A percentile compares a stretch with the other conserved stretches of the same genome.
Conservation (phyloP, 2,113 vertebrate species). For the Climacteris rufus region DNA sequence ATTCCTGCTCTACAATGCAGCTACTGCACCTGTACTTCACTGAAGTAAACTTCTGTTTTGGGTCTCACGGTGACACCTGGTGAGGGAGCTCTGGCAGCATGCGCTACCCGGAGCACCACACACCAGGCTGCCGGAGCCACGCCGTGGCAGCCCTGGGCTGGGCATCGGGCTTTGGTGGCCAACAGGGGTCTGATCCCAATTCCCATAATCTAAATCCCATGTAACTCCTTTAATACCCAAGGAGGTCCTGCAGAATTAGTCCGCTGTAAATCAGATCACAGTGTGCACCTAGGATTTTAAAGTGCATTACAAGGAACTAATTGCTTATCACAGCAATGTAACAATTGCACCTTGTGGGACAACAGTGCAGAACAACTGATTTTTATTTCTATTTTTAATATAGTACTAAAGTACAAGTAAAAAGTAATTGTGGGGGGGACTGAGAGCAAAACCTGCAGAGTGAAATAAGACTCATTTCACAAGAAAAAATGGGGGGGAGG, state of each 20-base stretch:
- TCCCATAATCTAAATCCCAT: constrained; percentile 12
- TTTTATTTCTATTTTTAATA: not conserved
- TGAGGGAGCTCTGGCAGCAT: not conserved
- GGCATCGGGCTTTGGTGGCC: not conserved
- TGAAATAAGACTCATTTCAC: not conserved
- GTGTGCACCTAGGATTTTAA: not conserved
- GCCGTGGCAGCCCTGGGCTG: not conserved
- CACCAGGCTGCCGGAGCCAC: not conserved
- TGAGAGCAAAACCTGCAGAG: not conserved
- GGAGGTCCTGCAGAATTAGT: not conserved
- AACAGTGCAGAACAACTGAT: not conserved
- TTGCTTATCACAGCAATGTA: not conserved
- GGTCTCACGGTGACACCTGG: not conserved
- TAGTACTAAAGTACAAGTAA: not conserved
- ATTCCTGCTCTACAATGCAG: not conserved
- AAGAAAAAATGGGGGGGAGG: not conserved
- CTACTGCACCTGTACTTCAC: not conserved
- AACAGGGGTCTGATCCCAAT: not conserved
- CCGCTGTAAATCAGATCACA: not conserved
- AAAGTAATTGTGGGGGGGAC: not conserved
- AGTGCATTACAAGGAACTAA: not conserved
- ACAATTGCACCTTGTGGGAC: not conserved
- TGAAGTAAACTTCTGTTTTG: not conserved
- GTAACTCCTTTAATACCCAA: not conserved
- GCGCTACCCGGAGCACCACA: fast-evolving